phyloP scores from a whole-genome alignment of 2,113 vertebrate genomes.

The Gavialis gangeticus region DNA sequence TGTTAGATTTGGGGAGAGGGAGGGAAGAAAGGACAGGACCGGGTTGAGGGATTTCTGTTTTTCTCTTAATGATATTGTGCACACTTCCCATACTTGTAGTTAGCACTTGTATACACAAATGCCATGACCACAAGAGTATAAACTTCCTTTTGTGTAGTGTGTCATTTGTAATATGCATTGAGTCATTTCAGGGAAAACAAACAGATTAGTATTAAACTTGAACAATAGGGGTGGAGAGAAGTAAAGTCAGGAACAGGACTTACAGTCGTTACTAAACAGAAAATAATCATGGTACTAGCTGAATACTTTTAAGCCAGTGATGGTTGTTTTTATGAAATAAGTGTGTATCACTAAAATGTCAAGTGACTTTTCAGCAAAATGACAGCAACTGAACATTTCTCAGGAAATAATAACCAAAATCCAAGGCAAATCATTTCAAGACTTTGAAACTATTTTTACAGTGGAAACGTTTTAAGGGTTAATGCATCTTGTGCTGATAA shows the following conservation, averaged over 20 bases:
- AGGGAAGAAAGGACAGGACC: not conserved
- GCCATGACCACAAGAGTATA: not conserved
- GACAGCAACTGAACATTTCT: not conserved
- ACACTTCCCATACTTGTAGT: not conserved
- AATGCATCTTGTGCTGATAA: not conserved
- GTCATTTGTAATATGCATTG: not conserved
- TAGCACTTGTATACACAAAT: not conserved
- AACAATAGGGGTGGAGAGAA: not conserved
- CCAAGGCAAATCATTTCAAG: not conserved
- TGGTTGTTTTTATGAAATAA: conserved; percentile 57
- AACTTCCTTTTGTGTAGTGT: not conserved
- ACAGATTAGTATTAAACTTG: conserved; percentile 9
- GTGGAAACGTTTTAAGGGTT: not conserved
- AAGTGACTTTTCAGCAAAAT: not conserved
- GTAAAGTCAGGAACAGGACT: not conserved
- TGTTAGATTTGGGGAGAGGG: not conserved
- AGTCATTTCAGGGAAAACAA: conserved; percentile 32
- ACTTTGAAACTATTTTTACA: not conserved
- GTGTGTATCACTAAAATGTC: conserved; percentile 47
- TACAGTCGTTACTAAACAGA: not conserved
- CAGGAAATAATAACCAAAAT: not conserved
- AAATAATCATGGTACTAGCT: not conserved
- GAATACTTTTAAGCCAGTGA: conserved; percentile 33
- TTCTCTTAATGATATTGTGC: not conserved
- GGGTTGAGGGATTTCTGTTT: not conserved